Conservation (phyloP, 2,113 vertebrate genomes). For the Clinocottus analis region DNA sequence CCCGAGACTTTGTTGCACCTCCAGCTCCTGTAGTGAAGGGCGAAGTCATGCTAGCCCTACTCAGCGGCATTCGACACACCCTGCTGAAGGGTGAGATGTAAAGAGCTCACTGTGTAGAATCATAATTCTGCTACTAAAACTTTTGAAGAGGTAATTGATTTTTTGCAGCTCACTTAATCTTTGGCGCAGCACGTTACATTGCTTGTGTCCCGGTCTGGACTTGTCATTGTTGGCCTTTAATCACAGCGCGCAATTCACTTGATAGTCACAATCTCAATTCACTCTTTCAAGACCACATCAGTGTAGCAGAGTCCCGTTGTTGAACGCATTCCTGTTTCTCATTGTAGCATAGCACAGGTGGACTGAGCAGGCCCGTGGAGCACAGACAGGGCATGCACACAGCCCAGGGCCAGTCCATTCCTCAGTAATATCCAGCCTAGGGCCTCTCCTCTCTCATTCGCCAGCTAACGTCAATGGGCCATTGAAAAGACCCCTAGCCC, state of each 20-base stretch:
- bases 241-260: not conserved
- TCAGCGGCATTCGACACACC: constrained; percentile 33
- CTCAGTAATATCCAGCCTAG: constrained; percentile 74
- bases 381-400: constrained; percentile 60
- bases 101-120: not conserved
- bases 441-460: constrained; percentile 69
- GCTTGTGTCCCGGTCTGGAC: constrained; percentile 1
- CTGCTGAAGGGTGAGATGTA: not conserved
- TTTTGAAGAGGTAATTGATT: not conserved
- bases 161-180: not conserved
- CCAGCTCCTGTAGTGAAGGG: not conserved
- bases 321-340: constrained; percentile 81
- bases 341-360: constrained; percentile 84
- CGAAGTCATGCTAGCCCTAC: constrained; percentile 32
- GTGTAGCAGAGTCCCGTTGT: constrained; percentile 57
- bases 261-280: constrained; percentile 8
- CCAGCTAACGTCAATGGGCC: constrained; percentile 69
- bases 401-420: constrained; percentile 72
- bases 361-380: constrained; percentile 61
- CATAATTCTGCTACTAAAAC: not conserved
- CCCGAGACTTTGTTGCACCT: not conserved
- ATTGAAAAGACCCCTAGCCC: constrained; percentile 74
- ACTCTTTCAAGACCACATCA: constrained; percentile 38
- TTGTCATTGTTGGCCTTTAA: constrained; percentile 34
- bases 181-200: constrained; percentile 11